Evolutionary conservation across 2,888 invertebrate species (phyloP), one percentile per base, ranked within the genome.

Genomic region (Trissoscelio sp.): DNA sequence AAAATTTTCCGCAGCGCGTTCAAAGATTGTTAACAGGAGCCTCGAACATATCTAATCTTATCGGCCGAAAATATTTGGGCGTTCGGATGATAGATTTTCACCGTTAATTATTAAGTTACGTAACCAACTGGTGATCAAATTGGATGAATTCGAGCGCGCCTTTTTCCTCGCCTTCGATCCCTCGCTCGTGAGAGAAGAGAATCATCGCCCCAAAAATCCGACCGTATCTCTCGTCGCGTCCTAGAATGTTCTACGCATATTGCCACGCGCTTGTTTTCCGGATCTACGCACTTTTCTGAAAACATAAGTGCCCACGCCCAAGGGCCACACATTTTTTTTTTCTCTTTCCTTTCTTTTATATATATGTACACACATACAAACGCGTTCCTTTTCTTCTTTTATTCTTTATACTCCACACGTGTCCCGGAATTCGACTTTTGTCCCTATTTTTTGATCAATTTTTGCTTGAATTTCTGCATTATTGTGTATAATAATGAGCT

Each of bases 211-310:
- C 73, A 53, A 74, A 79, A 67, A 42, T 73, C 20, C 69, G 51
- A 64, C 57, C 70, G 70, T 62, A 75, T 69, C 73, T 69, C 73
- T 60, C 75, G 78, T 69, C 79, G 73, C 53, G 57, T 83, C 81
- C 75, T 78, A 81, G 83, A 81, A 83, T 67, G 69, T 79, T 83
- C 78, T 81, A 81, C 81, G 78, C 79, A 75, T 62, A 67, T 69
- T 69, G 81, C 75, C 83, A 75, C 83, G 81, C 79, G 73, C 79
- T 53, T 67, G 79, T 85, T 85, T 85, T 84, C 81, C 83, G 83
- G 69, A 83, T 83, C 83, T 87, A 86, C 84, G 83, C 83, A 88
- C 88, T 88, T 89, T 88, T 87, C 88, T 81, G 86, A 89, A 89
- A 89, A 89, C 89, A 89, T 89, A 81, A 82, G 85, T 83, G 83